A percentile compares a stretch with the other conserved stretches of the same genome.
phyloP scores from a whole-genome alignment of 2,888 invertebrate genomes.

The Melipona bicolor region DNA sequence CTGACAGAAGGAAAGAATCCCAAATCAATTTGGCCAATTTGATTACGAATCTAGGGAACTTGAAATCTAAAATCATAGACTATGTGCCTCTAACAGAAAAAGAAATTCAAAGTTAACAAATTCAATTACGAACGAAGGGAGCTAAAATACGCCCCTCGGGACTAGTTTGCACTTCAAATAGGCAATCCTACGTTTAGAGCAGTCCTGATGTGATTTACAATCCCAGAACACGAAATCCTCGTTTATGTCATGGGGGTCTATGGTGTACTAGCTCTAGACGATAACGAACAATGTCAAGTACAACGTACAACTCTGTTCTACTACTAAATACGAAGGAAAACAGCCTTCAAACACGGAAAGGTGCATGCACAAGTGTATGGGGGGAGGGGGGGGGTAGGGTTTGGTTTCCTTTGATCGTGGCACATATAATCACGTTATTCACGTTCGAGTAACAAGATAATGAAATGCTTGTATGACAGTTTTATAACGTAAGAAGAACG shows the following conservation, averaged over 20 bases:
- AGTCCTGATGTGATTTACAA: neutral
- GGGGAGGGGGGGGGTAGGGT: neutral
- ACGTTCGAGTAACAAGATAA: constrained; percentile 20
- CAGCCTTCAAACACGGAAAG: constrained; percentile 24
- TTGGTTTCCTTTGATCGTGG: constrained; percentile 22
- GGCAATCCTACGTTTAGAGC: constrained; percentile 8
- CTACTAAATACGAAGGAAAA: constrained; percentile 20
- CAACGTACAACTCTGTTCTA: constrained; percentile 9
- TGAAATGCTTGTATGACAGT: neutral
- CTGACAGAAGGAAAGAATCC: no score
- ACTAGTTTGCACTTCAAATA: no score
- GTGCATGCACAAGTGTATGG: neutral
- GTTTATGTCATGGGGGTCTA: constrained; percentile 7
- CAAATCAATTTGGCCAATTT: no score
- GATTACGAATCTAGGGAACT: no score
- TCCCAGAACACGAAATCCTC: constrained; percentile 13
- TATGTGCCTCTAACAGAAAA: no score
- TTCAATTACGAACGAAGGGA: no score
- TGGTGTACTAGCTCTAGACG: neutral
- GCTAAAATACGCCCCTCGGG: no score
- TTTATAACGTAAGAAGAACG: neutral
- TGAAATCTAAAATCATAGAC: no score
- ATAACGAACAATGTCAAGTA: constrained; percentile 6
- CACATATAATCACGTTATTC: constrained; percentile 6
- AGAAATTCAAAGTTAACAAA: no score